Percentiles rank a stretch among this genome's conserved stretches.
These are phyloP conservation scores for Calliopsis andreniformis DNA, from an alignment of 1,140 invertebrate genomes.

Conservation along the genomic window DNA sequence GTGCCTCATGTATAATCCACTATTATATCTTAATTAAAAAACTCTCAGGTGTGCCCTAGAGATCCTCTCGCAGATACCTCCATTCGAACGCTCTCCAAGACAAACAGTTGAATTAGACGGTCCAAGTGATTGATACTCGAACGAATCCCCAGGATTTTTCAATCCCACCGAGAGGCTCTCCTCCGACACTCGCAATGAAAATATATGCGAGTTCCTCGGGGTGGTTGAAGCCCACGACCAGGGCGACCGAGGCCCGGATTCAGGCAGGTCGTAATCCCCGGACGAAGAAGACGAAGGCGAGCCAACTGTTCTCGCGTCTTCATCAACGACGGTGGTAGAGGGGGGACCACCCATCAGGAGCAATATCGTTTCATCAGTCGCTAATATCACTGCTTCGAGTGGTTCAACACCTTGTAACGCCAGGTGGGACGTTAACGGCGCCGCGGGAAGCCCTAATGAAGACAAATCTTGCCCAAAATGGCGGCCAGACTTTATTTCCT, in stretches of 20 bases:
- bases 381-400: constrained; percentile 72
- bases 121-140: too few species aligned
- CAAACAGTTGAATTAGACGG: too few species aligned
- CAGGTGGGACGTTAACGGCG: constrained; percentile 74
- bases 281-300: constrained; percentile 58
- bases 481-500: constrained; percentile 73
- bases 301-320: constrained; percentile 68
- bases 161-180: too few species aligned
- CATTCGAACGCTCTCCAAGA: too few species aligned
- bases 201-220: constrained; percentile 5
- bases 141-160: too few species aligned
- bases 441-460: constrained; percentile 80
- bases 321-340: constrained; percentile 61
- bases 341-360: constrained; percentile 75
- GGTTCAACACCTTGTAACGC: constrained; percentile 77
- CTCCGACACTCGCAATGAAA: constrained; percentile 23
- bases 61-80: too few species aligned
- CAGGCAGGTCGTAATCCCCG: constrained; percentile 34
- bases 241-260: neutral
- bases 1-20: too few species aligned
- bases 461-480: constrained; percentile 79
- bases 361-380: constrained; percentile 76
- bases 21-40: too few species aligned
- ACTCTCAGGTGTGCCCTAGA: too few species aligned
- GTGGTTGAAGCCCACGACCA: neutral